These are phyloP conservation scores for Leptobrachium leishanense DNA, from an alignment of 2,113 vertebrate species.

Conservation along the genomic window DNA sequence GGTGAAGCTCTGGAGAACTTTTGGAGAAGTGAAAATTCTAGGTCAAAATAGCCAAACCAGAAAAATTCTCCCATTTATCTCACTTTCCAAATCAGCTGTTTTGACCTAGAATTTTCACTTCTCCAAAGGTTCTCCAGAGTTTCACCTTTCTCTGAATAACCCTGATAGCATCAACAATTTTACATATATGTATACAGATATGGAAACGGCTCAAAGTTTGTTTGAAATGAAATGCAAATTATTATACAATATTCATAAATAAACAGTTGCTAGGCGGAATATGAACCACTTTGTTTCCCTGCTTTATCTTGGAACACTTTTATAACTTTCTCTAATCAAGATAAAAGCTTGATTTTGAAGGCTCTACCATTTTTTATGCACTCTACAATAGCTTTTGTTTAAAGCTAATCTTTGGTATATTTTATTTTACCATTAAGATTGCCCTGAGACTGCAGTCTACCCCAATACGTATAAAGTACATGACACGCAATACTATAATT, in stretches of 20 bases:
- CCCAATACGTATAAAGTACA: conserved; percentile 54
- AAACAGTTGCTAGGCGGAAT: conserved; percentile 2
- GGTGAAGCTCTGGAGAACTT: too few relatives aligned
- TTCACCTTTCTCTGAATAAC: too few relatives aligned
- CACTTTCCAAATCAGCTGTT: too few relatives aligned
- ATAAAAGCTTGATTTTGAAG: conserved; percentile 43
- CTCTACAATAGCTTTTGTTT: conserved; percentile 54
- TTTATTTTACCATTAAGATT: conserved; percentile 56
- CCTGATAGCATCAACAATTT: too few relatives aligned
- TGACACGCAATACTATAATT: conserved; percentile 75
- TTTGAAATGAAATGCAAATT: too few relatives aligned
- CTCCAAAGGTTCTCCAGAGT: too few relatives aligned
- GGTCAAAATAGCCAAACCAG: too few relatives aligned
- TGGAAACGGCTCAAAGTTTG: too few relatives aligned
- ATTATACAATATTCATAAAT: neutral
- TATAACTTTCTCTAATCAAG: conserved; percentile 31
- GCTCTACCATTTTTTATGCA: conserved; percentile 50
- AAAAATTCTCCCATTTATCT: too few relatives aligned
- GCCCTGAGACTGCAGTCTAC: conserved; percentile 62
- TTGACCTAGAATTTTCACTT: too few relatives aligned
- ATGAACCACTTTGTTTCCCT: conserved; percentile 26
- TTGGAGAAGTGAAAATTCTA: too few relatives aligned
- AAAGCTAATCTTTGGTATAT: conserved; percentile 60
- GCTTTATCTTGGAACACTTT: conserved; percentile 8
- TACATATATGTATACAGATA: too few relatives aligned